A percentile compares a stretch with the other conserved stretches of the same genome.
Conservation (phyloP, 30 jellyfish, hydroid and myxozoan genomes). For the Aurelia aurita region DNA sequence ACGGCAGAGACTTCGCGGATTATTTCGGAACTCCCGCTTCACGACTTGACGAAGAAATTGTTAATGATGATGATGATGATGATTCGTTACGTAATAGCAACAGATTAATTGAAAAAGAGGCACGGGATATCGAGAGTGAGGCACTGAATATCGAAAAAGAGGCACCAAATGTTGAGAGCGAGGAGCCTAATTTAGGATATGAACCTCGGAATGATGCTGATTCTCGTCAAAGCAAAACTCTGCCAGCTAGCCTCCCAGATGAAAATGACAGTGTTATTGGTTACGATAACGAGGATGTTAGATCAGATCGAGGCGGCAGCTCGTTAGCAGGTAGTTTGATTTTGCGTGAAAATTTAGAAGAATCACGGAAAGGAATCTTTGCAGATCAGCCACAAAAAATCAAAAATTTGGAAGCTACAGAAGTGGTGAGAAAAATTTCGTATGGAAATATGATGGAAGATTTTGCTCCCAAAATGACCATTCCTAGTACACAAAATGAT, state of each 20-base stretch:
- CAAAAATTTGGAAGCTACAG: no score
- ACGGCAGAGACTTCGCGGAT: background rate
- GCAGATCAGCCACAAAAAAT: background rate
- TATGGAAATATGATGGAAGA: background rate
- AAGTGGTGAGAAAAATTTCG: no score
- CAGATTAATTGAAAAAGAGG: background rate
- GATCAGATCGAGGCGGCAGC: background rate
- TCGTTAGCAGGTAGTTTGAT: background rate
- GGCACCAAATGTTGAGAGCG: background rate
- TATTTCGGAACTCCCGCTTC: background rate
- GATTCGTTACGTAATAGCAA: background rate
- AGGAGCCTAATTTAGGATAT: background rate
- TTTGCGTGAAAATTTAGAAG: background rate
- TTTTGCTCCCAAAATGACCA: background rate
- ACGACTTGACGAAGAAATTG: background rate
- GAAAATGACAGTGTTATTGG: background rate
- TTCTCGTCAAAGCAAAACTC: no score
- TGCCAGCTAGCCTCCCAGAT: background rate
- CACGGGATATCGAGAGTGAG: background rate
- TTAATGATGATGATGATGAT: background rate
- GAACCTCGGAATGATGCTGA: background rate
- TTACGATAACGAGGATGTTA: background rate
- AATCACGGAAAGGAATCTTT: background rate
- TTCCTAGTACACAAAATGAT: background rate
- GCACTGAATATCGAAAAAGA: background rate